These are phyloP conservation scores for Tetragonisca angustula DNA, from an alignment of 2,888 invertebrate species.

Conservation along the genomic window DNA sequence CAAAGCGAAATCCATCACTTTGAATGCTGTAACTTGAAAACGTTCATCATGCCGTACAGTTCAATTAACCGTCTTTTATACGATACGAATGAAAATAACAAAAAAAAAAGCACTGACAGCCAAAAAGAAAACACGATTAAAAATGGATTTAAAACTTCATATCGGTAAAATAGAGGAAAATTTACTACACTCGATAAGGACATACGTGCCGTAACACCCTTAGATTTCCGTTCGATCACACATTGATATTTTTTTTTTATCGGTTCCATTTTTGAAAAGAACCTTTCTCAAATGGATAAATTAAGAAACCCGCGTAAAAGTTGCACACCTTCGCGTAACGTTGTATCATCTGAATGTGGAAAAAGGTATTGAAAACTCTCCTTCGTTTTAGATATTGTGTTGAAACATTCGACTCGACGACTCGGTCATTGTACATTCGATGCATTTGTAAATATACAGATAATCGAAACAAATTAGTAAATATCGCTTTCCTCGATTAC, in stretches of 20 bases:
- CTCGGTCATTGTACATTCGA: conserved; percentile 15
- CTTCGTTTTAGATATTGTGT: background rate
- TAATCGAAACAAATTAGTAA: conserved; percentile 4
- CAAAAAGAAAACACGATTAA: background rate
- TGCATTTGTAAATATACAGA: conserved; percentile 48
- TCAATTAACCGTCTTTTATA: conserved; percentile 46
- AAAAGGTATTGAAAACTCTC: background rate
- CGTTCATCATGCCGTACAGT: conserved; percentile 35
- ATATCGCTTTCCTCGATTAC: conserved; percentile 22
- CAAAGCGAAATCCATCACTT: conserved; percentile 38
- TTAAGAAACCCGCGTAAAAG: background rate
- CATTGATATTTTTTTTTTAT: conserved; percentile 2
- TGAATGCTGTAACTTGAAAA: conserved; percentile 26
- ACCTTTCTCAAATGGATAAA: background rate
- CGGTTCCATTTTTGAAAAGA: background rate
- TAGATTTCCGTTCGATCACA: background rate
- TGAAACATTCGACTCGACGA: conserved; percentile 20
- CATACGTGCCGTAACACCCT: conserved; percentile 9
- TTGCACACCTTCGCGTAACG: background rate
- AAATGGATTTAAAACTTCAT: conserved; percentile 23
- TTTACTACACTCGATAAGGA: conserved; percentile 30
- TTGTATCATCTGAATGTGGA: background rate
- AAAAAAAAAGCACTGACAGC: background rate
- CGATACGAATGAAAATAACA: conserved; percentile 10
- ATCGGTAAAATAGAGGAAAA: conserved; percentile 22